Percentiles rank a stretch among this genome's conserved stretches.
Conservation (phyloP, 2,888 invertebrate genomes). For the Uloborus plumipes region DNA sequence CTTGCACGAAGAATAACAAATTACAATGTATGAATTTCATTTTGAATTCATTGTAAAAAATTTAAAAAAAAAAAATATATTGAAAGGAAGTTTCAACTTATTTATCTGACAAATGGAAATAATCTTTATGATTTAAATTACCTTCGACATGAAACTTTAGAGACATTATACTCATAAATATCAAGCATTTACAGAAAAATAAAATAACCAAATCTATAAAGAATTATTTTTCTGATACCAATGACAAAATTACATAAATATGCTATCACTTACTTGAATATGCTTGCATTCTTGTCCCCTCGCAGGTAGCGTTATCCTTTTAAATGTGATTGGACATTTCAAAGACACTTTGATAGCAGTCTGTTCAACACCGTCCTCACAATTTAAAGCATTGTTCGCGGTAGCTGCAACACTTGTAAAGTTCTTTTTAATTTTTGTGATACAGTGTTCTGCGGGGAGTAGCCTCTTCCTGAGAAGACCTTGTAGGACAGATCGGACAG, state of each 20-base stretch:
- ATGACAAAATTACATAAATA: not conserved
- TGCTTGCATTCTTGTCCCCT: constrained; percentile 97
- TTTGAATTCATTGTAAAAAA: too few relatives aligned
- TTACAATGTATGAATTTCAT: too few relatives aligned
- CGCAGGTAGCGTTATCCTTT: constrained; percentile 93
- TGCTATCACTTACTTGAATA: constrained; percentile 77
- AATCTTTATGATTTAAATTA: not conserved
- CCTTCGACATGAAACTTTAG: too few relatives aligned
- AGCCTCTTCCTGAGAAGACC: constrained; percentile 90
- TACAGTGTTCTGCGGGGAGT: constrained; percentile 92
- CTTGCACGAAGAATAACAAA: too few relatives aligned
- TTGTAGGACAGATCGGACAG: constrained; percentile 92
- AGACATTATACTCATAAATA: not conserved
- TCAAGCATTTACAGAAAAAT: not conserved
- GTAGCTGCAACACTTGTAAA: constrained; percentile 80
- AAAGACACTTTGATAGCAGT: constrained; percentile 79
- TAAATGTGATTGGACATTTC: constrained; percentile 96
- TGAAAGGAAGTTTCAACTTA: not conserved
- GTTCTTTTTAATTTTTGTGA: constrained; percentile 94
- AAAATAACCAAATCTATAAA: not conserved
- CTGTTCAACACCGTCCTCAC: constrained; percentile 72
- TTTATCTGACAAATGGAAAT: not conserved
- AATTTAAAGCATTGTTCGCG: constrained; percentile 65
- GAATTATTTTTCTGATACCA: not conserved
- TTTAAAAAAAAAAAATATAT: not conserved